These are phyloP conservation scores for Lepidonotus clava DNA, from an alignment of 2,888 invertebrate genomes.

Conservation along the genomic window DNA sequence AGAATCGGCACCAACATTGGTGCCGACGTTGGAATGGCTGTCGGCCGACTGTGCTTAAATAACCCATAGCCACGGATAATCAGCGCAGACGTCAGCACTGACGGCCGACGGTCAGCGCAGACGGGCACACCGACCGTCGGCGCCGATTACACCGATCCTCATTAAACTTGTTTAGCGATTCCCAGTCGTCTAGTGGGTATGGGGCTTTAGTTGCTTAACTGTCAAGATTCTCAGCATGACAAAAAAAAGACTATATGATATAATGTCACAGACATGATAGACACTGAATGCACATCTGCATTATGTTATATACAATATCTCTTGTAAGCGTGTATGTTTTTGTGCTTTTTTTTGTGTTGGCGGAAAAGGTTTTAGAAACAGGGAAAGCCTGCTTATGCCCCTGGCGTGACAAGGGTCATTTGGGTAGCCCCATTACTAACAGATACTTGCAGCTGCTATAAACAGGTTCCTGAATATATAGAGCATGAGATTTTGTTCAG, in stretches of 20 bases:
- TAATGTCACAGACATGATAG: slow-evolving; percentile 38
- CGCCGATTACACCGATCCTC: too few species aligned
- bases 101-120: too few species aligned
- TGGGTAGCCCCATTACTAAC: slow-evolving; percentile 21
- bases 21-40: too few species aligned
- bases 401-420: slow-evolving; percentile 44
- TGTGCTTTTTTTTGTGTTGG: slow-evolving; percentile 33
- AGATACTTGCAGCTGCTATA: slow-evolving; percentile 38
- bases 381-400: not conserved
- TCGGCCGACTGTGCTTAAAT: too few species aligned
- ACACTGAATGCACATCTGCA: slow-evolving; percentile 19
- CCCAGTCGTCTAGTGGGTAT: too few species aligned
- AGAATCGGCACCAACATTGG: too few species aligned
- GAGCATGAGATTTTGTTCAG: slow-evolving; percentile 1
- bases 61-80: too few species aligned
- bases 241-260: not conserved
- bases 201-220: not conserved
- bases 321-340: slow-evolving; percentile 19
- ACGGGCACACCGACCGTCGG: too few species aligned
- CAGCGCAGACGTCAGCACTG: too few species aligned
- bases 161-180: too few species aligned
- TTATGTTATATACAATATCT: not conserved
- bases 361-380: not conserved
- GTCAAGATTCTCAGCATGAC: slow-evolving; percentile 8
- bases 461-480: not conserved